Percentiles rank a stretch among this genome's conserved stretches.
phyloP scores from a whole-genome alignment of 2,113 vertebrate species.

The Pachyramphus minor region DNA sequence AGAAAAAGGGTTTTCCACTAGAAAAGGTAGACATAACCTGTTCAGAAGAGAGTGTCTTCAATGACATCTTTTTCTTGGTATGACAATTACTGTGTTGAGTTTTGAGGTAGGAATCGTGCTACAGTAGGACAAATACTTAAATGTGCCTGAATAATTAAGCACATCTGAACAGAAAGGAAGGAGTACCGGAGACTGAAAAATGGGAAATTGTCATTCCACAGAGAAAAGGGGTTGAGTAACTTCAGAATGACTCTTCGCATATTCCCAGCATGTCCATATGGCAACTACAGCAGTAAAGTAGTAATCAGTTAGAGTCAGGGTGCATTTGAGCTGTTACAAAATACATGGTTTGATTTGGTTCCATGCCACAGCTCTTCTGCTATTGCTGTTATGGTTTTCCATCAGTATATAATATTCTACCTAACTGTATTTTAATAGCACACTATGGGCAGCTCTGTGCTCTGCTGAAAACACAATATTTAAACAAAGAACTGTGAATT shows the following conservation, averaged over 20 bases:
- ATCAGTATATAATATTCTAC: conserved; percentile 4
- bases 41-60: not conserved
- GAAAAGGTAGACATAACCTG: not conserved
- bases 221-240: not conserved
- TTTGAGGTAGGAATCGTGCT: not conserved
- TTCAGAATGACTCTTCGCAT: not conserved
- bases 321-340: conserved; percentile 27
- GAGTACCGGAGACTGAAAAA: not conserved
- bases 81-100: not conserved
- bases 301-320: conserved; percentile 38
- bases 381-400: not conserved
- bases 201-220: not conserved
- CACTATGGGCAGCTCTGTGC: not conserved
- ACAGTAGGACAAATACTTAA: not conserved
- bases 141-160: not conserved
- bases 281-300: conserved; percentile 16
- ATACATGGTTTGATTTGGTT: conserved; percentile 21
- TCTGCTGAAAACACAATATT: not conserved
- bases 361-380: conserved; percentile 19
- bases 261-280: conserved; percentile 13
- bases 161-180: not conserved
- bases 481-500: conserved; percentile 2
- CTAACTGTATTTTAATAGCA: conserved; percentile 14
- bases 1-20: not conserved
- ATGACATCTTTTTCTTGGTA: not conserved